Evolutionary conservation across 2,113 vertebrate species (phyloP).

Genomic region (Hylia prasina): DNA sequence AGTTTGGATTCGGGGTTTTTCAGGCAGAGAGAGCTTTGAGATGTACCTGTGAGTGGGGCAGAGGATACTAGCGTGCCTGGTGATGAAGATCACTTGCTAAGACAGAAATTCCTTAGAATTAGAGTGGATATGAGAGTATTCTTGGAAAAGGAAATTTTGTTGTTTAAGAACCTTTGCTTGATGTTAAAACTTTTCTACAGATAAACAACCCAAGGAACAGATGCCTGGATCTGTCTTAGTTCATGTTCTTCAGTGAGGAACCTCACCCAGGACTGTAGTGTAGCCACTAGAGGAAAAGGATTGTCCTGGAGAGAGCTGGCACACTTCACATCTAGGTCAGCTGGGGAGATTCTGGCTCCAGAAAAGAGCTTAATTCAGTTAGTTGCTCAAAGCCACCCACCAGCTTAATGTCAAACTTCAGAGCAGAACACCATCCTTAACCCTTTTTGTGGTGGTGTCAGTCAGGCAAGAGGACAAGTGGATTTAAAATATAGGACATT

Average conservation of each 20-base stretch:
- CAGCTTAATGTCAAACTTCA: not conserved
- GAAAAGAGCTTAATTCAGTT: not conserved
- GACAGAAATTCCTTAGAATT: not conserved
- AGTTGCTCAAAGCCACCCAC: not conserved
- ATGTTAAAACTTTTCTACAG: not conserved
- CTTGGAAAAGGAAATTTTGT: not conserved
- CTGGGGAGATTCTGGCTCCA: not conserved
- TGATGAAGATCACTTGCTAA: not conserved
- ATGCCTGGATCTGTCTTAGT: not conserved
- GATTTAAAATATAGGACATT: not conserved
- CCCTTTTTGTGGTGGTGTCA: rapidly evolving
- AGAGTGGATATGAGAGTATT: not conserved
- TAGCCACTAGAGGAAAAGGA: not conserved
- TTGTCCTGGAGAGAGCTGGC: not conserved
- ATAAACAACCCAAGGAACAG: not conserved
- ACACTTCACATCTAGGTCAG: not conserved
- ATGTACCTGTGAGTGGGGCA: not conserved
- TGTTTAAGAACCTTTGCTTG: not conserved
- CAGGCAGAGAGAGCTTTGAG: not conserved
- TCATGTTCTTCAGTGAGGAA: not conserved
- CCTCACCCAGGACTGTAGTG: not conserved
- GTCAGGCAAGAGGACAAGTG: not conserved
- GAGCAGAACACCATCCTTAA: not conserved
- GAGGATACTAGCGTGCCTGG: not conserved
- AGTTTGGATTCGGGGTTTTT: not conserved